Conservation (phyloP, 2,113 vertebrate genomes). For the Odontesthes bonariensis region DNA sequence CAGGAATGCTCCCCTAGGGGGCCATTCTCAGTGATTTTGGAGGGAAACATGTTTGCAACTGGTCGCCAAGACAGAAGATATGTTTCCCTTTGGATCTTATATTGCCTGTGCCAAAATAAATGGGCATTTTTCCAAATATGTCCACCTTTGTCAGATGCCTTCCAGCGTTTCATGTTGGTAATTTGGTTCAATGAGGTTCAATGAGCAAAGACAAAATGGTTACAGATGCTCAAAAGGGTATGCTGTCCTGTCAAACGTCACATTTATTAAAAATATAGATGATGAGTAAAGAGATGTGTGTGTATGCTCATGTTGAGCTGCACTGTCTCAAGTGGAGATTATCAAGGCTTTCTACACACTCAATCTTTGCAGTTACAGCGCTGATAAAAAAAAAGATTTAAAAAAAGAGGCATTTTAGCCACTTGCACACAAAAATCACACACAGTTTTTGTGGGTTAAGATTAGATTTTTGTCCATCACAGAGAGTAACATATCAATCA, state of each 20-base stretch:
- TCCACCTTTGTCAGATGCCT: slow-evolving; percentile 42
- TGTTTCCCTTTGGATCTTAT: slow-evolving; percentile 46
- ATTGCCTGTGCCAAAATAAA: slow-evolving; percentile 61
- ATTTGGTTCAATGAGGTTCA: slow-evolving; percentile 34
- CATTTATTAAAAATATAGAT: slow-evolving; percentile 19
- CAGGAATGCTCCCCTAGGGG: slow-evolving; percentile 75
- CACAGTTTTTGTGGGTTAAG: background rate
- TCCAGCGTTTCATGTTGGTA: slow-evolving; percentile 16
- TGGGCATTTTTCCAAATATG: slow-evolving; percentile 64
- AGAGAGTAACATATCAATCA: background rate
- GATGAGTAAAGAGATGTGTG: background rate
- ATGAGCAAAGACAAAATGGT: slow-evolving; percentile 51
- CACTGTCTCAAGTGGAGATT: background rate
- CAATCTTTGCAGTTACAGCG: background rate
- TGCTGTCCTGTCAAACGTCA: slow-evolving; percentile 22
- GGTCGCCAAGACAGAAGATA: slow-evolving; percentile 67
- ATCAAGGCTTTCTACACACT: background rate
- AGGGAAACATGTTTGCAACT: slow-evolving; percentile 69
- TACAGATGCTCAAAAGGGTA: slow-evolving; percentile 20
- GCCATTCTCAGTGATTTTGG: slow-evolving; percentile 67
- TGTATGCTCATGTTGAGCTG: background rate
- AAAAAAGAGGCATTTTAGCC: background rate
- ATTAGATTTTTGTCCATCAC: background rate
- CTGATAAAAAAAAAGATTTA: background rate
- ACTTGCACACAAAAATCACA: background rate